Percentiles rank a stretch among this genome's conserved stretches.
These are phyloP conservation scores for Boleophthalmus pectinirostris DNA, from an alignment of 2,113 vertebrate species.

Conservation along the genomic window DNA sequence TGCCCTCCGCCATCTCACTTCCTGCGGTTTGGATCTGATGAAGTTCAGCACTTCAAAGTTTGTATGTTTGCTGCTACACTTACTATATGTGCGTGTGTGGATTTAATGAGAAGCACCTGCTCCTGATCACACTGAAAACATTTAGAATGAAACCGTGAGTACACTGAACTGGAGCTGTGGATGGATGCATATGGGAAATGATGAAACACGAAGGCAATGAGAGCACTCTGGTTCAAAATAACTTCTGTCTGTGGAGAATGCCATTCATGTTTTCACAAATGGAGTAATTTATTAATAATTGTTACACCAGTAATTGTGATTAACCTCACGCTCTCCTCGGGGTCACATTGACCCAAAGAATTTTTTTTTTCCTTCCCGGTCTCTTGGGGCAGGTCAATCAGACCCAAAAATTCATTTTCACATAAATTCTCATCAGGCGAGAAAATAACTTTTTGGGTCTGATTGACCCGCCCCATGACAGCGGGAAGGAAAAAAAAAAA, in stretches of 20 bases:
- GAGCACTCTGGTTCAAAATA: conserved; percentile 9
- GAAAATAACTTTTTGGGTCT: too few species aligned
- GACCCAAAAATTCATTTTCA: too few species aligned
- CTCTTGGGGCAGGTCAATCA: too few species aligned
- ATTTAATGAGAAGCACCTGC: conserved; percentile 74
- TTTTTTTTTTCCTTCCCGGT: too few species aligned
- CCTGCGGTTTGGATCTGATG: conserved; percentile 65
- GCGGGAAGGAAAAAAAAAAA: too few species aligned
- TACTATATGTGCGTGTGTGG: conserved; percentile 20
- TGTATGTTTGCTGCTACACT: conserved; percentile 29
- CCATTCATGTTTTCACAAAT: neutral
- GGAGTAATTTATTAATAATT: neutral
- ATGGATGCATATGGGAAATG: conserved; percentile 31
- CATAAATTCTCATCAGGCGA: too few species aligned
- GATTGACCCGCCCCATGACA: too few species aligned
- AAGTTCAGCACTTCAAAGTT: conserved; percentile 61
- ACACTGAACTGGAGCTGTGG: conserved; percentile 44
- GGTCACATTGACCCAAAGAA: too few species aligned
- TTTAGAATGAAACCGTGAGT: conserved; percentile 62
- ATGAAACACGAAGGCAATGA: conserved; percentile 20
- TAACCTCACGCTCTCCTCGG: too few species aligned
- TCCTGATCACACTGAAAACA: conserved; percentile 49
- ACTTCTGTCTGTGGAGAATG: too few species aligned
- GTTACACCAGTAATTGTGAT: neutral
- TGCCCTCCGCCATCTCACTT: conserved; percentile 67